Conservation (phyloP, 2,797 vertebrate genomes). For the Schizothorax lantsangensis region DNA sequence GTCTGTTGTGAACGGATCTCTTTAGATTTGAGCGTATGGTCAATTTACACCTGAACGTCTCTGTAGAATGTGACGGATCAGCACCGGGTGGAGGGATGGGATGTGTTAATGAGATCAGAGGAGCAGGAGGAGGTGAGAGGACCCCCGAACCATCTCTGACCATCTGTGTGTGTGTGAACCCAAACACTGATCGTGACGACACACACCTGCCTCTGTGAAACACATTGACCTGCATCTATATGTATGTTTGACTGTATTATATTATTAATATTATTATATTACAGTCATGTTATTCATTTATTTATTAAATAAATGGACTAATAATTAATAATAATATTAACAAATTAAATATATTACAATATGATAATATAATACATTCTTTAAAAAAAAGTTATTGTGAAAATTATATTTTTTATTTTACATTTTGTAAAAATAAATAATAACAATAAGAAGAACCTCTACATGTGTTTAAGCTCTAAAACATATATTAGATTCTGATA, state of each 20-base stretch:
- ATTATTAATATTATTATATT: neutral
- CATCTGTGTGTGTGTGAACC: neutral
- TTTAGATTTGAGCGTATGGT: constrained; percentile 30
- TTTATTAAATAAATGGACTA: neutral
- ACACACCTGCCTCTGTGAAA: neutral
- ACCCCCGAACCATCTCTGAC: constrained; percentile 40
- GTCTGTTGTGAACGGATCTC: neutral
- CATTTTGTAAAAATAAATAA: neutral
- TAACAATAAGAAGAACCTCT: neutral
- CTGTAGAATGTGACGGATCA: neutral
- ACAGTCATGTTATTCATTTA: fast-evolving
- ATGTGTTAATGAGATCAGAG: constrained; percentile 63
- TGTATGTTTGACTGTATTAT: neutral
- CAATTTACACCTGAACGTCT: constrained; percentile 53
- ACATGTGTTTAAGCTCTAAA: neutral
- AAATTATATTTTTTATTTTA: neutral
- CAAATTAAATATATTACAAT: neutral
- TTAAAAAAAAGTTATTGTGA: neutral
- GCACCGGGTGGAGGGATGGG: neutral
- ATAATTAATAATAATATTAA: neutral
- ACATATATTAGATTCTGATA: neutral
- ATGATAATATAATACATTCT: neutral
- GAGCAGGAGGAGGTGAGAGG: constrained; percentile 29
- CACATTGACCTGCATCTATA: neutral
- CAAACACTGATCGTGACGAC: neutral